phyloP scores from a whole-genome alignment of 2,113 vertebrate species.

The Apodemus sylvaticus region DNA sequence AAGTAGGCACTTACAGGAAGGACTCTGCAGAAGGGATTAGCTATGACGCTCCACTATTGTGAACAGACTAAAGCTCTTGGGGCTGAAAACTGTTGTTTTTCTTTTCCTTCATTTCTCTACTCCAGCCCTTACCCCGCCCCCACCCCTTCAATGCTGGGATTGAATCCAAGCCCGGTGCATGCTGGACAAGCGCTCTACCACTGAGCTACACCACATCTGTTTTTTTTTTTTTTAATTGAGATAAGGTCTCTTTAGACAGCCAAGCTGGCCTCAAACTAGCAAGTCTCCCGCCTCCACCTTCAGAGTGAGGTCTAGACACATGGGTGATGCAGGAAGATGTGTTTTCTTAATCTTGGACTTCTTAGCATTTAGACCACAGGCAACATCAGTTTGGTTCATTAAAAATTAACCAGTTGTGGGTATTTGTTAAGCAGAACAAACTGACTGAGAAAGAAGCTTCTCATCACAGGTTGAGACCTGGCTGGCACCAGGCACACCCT shows the following conservation, averaged over 20 bases:
- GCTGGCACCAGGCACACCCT: rapidly evolving
- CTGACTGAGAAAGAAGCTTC: background rate
- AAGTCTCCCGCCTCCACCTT: background rate
- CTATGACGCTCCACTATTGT: background rate
- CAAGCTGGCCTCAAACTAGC: background rate
- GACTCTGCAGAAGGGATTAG: background rate
- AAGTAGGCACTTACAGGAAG: no score
- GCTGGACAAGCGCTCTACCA: background rate
- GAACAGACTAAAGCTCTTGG: background rate
- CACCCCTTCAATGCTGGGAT: background rate
- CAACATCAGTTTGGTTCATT: background rate
- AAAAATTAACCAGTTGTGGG: background rate
- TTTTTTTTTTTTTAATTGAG: background rate
- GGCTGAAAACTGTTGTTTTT: background rate
- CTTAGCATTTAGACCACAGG: background rate
- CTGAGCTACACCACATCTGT: background rate
- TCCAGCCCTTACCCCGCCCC: no score
- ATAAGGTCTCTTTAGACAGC: background rate
- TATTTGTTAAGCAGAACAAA: background rate
- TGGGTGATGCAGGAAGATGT: background rate
- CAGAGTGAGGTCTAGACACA: background rate
- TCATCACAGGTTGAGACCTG: rapidly evolving
- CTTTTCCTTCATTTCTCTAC: background rate
- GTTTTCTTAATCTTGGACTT: background rate
- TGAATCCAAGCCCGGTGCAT: background rate